Conservation (phyloP, 2,113 vertebrate genomes). For the Paramisgurnus dabryanus region DNA sequence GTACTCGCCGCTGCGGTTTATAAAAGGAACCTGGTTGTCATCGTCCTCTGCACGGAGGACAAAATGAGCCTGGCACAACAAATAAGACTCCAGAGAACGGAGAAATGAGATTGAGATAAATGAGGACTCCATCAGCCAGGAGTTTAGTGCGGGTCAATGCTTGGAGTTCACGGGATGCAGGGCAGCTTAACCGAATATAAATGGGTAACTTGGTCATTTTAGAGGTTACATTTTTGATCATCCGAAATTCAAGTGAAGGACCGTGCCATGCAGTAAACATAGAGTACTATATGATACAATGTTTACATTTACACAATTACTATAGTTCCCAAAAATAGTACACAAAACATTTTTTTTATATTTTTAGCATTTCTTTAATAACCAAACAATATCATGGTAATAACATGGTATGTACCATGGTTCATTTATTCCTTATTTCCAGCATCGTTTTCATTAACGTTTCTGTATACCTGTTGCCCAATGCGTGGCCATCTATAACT, state of each 20-base stretch:
- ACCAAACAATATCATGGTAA: too few relatives aligned
- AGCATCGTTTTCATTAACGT: not conserved
- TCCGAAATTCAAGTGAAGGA: not conserved
- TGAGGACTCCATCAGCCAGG: not conserved
- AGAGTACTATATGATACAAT: too few relatives aligned
- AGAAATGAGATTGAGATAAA: conserved; percentile 23
- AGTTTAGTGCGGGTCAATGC: conserved; percentile 10
- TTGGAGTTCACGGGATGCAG: conserved; percentile 7
- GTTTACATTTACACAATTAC: too few relatives aligned
- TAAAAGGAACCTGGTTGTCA: conserved; percentile 42
- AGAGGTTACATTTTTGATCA: conserved; percentile 4
- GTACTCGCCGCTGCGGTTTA: conserved; percentile 33
- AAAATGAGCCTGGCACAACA: conserved; percentile 21
- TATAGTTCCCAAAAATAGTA: too few relatives aligned
- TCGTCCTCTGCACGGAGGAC: conserved; percentile 4
- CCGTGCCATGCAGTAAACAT: not conserved
- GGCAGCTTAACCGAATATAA: conserved; percentile 6
- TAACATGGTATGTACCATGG: too few relatives aligned
- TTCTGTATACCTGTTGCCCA: not conserved
- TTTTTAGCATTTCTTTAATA: too few relatives aligned
- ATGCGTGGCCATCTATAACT: not conserved
- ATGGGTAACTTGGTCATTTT: conserved; percentile 1
- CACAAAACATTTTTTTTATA: too few relatives aligned
- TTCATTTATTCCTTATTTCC: too few relatives aligned
- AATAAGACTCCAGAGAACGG: conserved; percentile 29